Conservation (phyloP, 2,888 invertebrate genomes). For the Dicycla oo region DNA sequence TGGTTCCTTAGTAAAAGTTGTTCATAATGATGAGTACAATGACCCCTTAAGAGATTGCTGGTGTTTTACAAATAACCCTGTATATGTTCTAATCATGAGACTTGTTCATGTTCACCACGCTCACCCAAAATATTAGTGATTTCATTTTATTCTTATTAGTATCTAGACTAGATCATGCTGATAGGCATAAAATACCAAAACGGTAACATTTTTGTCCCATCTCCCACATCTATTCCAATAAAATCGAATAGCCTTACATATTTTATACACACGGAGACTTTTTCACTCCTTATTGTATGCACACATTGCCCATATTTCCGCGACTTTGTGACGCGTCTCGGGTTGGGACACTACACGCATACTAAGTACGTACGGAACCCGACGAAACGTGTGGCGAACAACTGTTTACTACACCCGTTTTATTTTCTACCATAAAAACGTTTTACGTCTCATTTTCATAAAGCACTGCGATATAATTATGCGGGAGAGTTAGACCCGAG, state of each 20-base stretch:
- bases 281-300: slow-evolving; percentile 64
- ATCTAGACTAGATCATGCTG: neutral
- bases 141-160: neutral
- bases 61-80: too few relatives aligned
- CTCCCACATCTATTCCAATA: slow-evolving; percentile 49
- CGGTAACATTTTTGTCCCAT: slow-evolving; percentile 21
- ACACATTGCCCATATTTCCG: slow-evolving; percentile 63
- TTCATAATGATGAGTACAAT: too few relatives aligned
- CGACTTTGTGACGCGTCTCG: slow-evolving; percentile 63
- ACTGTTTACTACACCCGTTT: slow-evolving; percentile 70
- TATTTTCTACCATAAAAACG: slow-evolving; percentile 74
- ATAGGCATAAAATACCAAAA: neutral
- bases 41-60: too few relatives aligned
- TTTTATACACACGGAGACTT: slow-evolving; percentile 45
- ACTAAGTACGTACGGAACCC: slow-evolving; percentile 62
- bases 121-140: neutral
- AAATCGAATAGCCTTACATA: slow-evolving; percentile 55
- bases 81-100: too few relatives aligned
- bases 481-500: slow-evolving; percentile 73
- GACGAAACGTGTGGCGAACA: slow-evolving; percentile 65
- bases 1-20: too few relatives aligned
- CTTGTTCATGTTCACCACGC: too few relatives aligned
- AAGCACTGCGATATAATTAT: slow-evolving; percentile 82
- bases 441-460: slow-evolving; percentile 84
- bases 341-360: slow-evolving; percentile 65